Base-by-base conservation (phyloP, 2,113 vertebrate genomes). In the Ursus arctos region DNA sequence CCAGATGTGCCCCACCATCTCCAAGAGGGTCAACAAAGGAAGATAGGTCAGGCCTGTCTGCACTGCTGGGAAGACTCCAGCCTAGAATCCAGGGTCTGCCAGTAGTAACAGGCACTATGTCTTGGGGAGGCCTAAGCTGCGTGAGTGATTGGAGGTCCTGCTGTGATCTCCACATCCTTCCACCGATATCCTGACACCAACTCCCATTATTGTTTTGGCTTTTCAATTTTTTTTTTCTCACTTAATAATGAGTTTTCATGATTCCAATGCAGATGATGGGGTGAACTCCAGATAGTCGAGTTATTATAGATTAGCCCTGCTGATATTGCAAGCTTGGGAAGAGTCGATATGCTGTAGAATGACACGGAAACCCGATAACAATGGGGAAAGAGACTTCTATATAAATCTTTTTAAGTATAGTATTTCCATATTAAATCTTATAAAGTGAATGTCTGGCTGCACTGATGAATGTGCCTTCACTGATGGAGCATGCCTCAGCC, bases 161-260 rank as follows among this genome's bases (percentile, higher is more conserved):
- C 79, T 79, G 80, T 49, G 21, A 49, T 67, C 59, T 36, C 84
- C 16, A 1, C 36, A 51, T 91, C 85, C 95, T 95, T 91, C 55
- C 43, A 11, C 47, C 84, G 88, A 76, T 82, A 74, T 55, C 40
- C 88, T 71, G 93, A 91, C 61, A 96, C 90, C 71, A 55, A 63
- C 90, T 92, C 93, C 82, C 43, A 26, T 95, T 83, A 47, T 51
- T 79, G 63, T 80, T 98, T 98, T 87, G 85, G 59, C 76, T 97
- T 96, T 88, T 76, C 76, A 5, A 0, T 49, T 65, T 96, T 91
- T 26, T 26, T 91, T 67, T 33, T 5, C 67, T 97, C 79, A 0
- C 95, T 96, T 96, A 36, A 76, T 97, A 98, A 98, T 97, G 97
- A 97, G 94, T 98, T 98, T 98, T 97, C 77, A 4, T 94, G 97